These are phyloP conservation scores for Salvelinus alpinus DNA, from an alignment of 2,113 vertebrate genomes.

Conservation along the genomic window DNA sequence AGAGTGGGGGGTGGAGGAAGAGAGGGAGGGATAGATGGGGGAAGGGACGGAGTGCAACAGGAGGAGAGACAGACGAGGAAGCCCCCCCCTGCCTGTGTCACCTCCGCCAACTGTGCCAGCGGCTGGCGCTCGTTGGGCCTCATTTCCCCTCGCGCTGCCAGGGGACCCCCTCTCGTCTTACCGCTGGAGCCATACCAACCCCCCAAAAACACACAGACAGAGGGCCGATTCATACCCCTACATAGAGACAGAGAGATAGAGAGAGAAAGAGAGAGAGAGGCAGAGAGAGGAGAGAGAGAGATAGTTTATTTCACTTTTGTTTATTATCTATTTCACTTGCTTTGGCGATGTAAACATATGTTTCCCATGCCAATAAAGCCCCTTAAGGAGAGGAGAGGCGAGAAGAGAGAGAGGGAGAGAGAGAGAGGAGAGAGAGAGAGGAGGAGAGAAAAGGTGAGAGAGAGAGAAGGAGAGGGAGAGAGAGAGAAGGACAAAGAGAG, in stretches of 20 bases:
- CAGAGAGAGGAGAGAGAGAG: neutral
- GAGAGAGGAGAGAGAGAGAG: neutral
- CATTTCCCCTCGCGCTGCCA: slow-evolving; percentile 68
- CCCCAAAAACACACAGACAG: slow-evolving; percentile 47
- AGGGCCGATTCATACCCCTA: slow-evolving; percentile 46
- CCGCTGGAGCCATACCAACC: slow-evolving; percentile 55
- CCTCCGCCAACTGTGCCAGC: slow-evolving; percentile 59
- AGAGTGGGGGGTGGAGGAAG: neutral
- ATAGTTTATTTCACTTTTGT: too few species aligned
- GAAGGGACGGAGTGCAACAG: slow-evolving; percentile 22
- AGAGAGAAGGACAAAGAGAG: too few species aligned
- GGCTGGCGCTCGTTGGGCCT: slow-evolving; percentile 60
- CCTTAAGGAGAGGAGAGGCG: too few species aligned
- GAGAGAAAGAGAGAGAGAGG: too few species aligned
- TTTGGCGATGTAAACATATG: too few species aligned
- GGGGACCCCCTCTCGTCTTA: slow-evolving; percentile 61
- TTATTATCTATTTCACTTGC: too few species aligned
- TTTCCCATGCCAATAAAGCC: too few species aligned
- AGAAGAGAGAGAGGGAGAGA: too few species aligned
- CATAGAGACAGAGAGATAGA: neutral
- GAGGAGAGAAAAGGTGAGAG: neutral
- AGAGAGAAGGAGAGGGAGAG: too few species aligned
- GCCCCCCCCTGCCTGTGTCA: slow-evolving; percentile 59
- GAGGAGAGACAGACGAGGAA: slow-evolving; percentile 57
- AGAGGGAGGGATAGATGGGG: neutral